Base-by-base conservation (phyloP, 2,888 invertebrate genomes). In the Drosophila sordidapex region DNA sequence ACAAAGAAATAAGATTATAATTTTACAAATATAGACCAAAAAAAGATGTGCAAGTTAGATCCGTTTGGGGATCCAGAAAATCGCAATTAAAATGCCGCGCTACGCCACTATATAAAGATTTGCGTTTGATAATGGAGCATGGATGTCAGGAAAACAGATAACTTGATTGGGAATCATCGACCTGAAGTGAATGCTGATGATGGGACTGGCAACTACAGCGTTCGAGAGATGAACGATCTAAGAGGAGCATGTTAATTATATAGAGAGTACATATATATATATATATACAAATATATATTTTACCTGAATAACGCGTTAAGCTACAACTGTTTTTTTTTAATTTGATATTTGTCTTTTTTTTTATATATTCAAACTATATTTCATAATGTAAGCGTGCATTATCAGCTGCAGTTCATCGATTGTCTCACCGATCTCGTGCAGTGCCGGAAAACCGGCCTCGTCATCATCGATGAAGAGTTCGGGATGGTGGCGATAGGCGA, bases 371-470 rank as follows among this genome's bases (percentile, higher is more conserved):
- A 93, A 84, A 90, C 91, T 92, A 92, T 92, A 93, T 86, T 92
- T 93, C 90, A 93, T 90, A 76, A 93, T 90, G 76, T 92, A 92
- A 74, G 93, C 91, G 89, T 93, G 92, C 92, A 93, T 92, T 81
- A 93, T 91, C 75, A 93, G 81, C 82, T 92, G 92, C 90, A 93
- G 85, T 82, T 93, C 93, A 91, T 93, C 93, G 87, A 93, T 93
- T 87, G 93, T 92, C 87, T 92, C 93, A 88, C 92, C 92, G 88
- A 93, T 92, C 90, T 92, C 93, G 79, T 92, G 92, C 85, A 93
- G 83, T 31, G 90, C 90, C 63, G 92, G 92, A 73, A 93, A 92
- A 25, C 90, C 91, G 71, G 87, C 92, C 76, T 90, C 81, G 13
- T 88, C 88, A 79, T 91, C 92, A 65, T 91, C 90, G 59, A 90